Evolutionary conservation across 2,797 vertebrate genomes (phyloP), one percentile per base, ranked within the genome.

Genomic region (Bucorvus abyssinicus): DNA sequence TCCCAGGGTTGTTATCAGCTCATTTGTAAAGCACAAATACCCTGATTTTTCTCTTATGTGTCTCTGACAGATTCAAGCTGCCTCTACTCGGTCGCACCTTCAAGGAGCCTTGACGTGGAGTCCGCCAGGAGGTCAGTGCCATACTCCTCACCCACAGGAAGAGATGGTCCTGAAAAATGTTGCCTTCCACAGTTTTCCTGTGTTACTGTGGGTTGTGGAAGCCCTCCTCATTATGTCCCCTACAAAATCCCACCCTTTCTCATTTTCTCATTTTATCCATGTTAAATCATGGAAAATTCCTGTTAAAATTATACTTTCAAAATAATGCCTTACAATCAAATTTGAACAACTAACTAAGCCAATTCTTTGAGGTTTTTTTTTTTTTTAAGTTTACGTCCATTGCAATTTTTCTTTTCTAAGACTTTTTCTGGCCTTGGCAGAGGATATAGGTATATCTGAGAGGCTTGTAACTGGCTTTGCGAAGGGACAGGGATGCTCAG

Each of bases 51-150:
- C 82, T 85, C 93, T 94, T 52, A 67, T 36, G 1, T 97, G 90
- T 96, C 34, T 97, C 84, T 96, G 63, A 73, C 96, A 98, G 98
- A 70, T 87, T 96, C 95, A 89, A 94, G 69, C 94, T 91, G 87
- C 93, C 76, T 97, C 97, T 94, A 57, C 95, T 59, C 61, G 12
- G 70, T 94, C 76, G 8, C 95, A 93, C 32, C 93, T 95, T 93
- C 97, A 95, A 36, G 96, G 95, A 61, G 23, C 90, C 79, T 92
- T 97, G 96, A 94, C 84, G 6, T 32, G 93, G 80, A 95, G 92
- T 79, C 95, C 76, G 4, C 87, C 96, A 85, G 91, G 96, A 98
- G 98, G 98, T 98, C 47, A 96, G 98, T 97, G 67, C 26, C 8
- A 3, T 38, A 21, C 30, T 78, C 7, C 49, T 88, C 40, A 23